Evolutionary conservation across 2,888 invertebrate species (phyloP), one percentile per base, ranked within the genome.

Genomic region (Diabrotica balteata): DNA sequence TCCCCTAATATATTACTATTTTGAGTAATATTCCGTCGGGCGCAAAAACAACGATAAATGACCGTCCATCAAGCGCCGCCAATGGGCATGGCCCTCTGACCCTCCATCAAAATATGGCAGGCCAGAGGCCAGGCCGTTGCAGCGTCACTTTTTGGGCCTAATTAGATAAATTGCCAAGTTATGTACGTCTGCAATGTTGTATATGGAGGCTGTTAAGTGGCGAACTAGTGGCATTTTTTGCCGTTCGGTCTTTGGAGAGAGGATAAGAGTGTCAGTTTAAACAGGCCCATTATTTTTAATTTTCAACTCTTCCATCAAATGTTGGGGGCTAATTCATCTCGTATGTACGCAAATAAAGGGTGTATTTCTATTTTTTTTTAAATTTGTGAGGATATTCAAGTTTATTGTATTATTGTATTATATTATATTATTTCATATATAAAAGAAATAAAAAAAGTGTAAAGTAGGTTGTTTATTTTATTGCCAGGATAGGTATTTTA

Each of bases 91-190:
- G 43, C 44, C 44, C 45, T 57, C 55, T 57, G 44, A 57, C 71
- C 72, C 67, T 69, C 57, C 70, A 71, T 72, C 73, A 72, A 73
- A 73, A 72, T 70, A 68, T 71, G 68, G 65, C 72, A 72, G 59
- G 47, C 62, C 61, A 52, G 43, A 68, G 69, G 59, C 61, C 63
- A 68, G 55, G 61, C 63, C 58, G 50, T 54, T 52, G 61, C 66
- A 50, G 53, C 61, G 63, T 68, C 68, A 70, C 67, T 72, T 72
- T 67, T 68, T 66, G 53, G 71, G 60, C 60, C 60, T 71, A 70
- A 70, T 70, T 57, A 66, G 68, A 71, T 71, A 66, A 71, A 68
- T 67, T 70, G 70, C 52, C 66, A 57, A 57, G 55, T 57, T 57
- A 57, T 57, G 55, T 57, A 55, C 44, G 55, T 45, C 55, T 55